Percentiles rank a stretch among this genome's conserved stretches.
Evolutionary conservation across 2,797 vertebrate genomes (phyloP).

Genomic region (Hybognathus amarus): DNA sequence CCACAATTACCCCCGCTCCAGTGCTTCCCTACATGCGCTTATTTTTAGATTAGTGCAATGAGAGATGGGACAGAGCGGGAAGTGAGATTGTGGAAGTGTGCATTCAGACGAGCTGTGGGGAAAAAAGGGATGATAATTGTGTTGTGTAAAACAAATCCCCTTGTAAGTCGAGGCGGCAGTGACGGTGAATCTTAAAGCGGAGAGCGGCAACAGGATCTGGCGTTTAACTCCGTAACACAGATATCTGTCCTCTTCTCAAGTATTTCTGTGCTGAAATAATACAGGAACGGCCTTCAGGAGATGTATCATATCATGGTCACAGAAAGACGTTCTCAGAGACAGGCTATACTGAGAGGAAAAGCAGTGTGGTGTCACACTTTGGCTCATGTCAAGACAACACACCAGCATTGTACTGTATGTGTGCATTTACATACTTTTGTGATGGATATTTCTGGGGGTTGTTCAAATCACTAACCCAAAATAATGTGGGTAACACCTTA

Average conservation of each 20-base stretch:
- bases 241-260: not conserved
- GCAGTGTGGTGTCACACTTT: not conserved
- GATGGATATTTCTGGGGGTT: not conserved
- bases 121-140: slow-evolving; percentile 31
- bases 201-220: not conserved
- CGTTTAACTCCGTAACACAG: slow-evolving; percentile 9
- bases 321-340: not conserved
- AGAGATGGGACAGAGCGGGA: slow-evolving; percentile 25
- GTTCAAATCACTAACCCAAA: not conserved
- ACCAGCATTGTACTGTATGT: not conserved
- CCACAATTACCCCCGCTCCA: slow-evolving; percentile 41
- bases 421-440: not conserved
- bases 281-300: slow-evolving; percentile 4
- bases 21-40: slow-evolving; percentile 16
- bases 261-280: slow-evolving; percentile 24
- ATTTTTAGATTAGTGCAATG: slow-evolving; percentile 39
- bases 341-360: not conserved
- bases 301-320: slow-evolving; percentile 10
- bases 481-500: too few relatives aligned
- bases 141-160: slow-evolving; percentile 36
- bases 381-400: not conserved
- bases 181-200: slow-evolving; percentile 33
- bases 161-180: slow-evolving; percentile 10
- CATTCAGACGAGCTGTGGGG: slow-evolving; percentile 21
- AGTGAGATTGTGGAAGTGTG: slow-evolving; percentile 16